Evolutionary conservation across 2,797 vertebrate genomes (phyloP).

Genomic region (Sebastes steindachneri): DNA sequence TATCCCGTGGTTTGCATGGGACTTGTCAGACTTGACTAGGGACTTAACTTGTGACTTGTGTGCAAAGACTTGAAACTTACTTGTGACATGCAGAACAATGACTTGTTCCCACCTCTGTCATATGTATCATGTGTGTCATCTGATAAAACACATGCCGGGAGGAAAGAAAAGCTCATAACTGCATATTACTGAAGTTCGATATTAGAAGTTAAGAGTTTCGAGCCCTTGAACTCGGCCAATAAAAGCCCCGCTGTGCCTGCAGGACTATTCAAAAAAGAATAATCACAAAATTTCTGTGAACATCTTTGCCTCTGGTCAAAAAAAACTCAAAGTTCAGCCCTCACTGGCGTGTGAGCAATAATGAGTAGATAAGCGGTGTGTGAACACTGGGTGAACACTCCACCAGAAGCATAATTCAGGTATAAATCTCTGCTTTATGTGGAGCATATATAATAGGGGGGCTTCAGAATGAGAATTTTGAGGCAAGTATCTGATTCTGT

Average conservation of each 20-base stretch:
- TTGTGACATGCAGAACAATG: neutral
- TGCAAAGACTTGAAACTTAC: neutral
- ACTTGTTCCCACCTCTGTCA: neutral
- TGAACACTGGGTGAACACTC: slow-evolving; percentile 33
- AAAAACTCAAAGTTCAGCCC: neutral
- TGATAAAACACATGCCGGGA: neutral
- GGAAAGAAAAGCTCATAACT: slow-evolving; percentile 11
- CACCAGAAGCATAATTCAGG: slow-evolving; percentile 48
- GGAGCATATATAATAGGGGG: slow-evolving; percentile 29
- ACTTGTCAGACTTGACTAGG: no score
- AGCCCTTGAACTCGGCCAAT: slow-evolving; percentile 7
- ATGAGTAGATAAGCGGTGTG: slow-evolving; percentile 54
- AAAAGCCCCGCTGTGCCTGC: neutral
- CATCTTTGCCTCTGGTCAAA: slow-evolving; percentile 2
- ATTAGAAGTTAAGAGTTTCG: neutral
- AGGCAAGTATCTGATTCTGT: slow-evolving; percentile 53
- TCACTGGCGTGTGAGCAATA: slow-evolving; percentile 32
- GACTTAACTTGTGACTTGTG: no score
- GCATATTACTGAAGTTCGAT: slow-evolving; percentile 3
- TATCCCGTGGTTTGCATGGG: neutral
- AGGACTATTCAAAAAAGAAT: slow-evolving; percentile 32
- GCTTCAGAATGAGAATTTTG: slow-evolving; percentile 28
- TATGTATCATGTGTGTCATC: neutral
- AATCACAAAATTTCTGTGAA: slow-evolving; percentile 18
- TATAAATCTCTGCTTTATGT: slow-evolving; percentile 62